Conservation (phyloP, 2,113 vertebrate genomes). For the Oenanthe melanoleuca region DNA sequence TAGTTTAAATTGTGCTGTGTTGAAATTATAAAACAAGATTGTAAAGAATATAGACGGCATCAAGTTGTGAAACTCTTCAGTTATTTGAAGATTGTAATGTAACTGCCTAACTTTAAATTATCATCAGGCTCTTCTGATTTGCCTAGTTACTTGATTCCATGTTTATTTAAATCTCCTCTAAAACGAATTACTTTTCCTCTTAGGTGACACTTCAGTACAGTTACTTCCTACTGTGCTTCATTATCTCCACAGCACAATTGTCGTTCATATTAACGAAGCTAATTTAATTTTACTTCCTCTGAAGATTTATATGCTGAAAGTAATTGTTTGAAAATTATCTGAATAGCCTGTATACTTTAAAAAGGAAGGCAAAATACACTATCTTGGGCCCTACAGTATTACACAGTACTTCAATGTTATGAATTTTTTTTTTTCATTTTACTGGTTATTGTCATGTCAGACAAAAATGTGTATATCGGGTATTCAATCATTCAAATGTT, state of each 20-base stretch:
- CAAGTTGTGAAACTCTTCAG: neutral
- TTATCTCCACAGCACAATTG: constrained; percentile 33
- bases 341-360: neutral
- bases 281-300: constrained; percentile 39
- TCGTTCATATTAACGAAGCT: neutral
- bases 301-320: constrained; percentile 4
- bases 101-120: neutral
- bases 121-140: neutral
- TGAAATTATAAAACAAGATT: neutral
- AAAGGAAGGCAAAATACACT: neutral
- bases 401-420: neutral
- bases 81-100: neutral
- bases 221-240: constrained; percentile 39
- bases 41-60: neutral
- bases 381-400: neutral
- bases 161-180: constrained; percentile 10
- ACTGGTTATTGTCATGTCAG: neutral
- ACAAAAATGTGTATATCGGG: neutral
- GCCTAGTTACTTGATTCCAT: neutral
- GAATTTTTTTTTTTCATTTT: neutral
- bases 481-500: neutral
- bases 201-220: constrained; percentile 10
- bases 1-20: neutral
- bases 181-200: constrained; percentile 10
- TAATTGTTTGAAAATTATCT: constrained; percentile 38